These are phyloP conservation scores for Dolichotis patagonum DNA, from an alignment of 2,113 vertebrate genomes.

Conservation along the genomic window DNA sequence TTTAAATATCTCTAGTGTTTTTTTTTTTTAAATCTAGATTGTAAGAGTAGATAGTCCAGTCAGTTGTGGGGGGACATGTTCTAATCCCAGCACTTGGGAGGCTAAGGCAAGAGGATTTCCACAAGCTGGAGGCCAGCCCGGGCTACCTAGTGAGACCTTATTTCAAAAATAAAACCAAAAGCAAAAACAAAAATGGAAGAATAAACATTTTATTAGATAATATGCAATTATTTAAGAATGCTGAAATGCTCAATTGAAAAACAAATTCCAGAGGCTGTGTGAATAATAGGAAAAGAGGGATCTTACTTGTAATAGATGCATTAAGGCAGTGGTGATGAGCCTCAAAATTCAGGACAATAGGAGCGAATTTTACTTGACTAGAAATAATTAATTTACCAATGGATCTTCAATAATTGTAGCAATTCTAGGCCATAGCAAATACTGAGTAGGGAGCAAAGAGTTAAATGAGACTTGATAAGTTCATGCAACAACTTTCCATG, in stretches of 20 bases:
- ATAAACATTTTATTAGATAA: not conserved
- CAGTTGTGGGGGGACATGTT: no score
- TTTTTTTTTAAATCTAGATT: not conserved
- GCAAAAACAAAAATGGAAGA: no score
- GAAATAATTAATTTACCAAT: not conserved
- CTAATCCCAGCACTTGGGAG: not conserved
- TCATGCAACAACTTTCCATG: not conserved
- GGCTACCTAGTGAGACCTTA: no score
- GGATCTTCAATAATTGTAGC: not conserved
- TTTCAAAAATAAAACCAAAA: no score
- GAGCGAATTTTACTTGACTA: not conserved
- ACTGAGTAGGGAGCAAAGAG: not conserved
- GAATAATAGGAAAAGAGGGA: not conserved
- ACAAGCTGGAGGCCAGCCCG: no score
- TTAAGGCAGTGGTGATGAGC: not conserved
- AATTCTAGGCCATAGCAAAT: not conserved
- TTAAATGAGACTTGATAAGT: not conserved
- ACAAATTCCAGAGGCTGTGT: not conserved
- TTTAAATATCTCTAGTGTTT: not conserved
- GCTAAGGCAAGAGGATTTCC: not conserved
- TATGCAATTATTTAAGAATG: not conserved
- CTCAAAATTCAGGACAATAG: not conserved
- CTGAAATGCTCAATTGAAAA: not conserved
- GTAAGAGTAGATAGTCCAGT: not conserved
- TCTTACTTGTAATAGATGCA: not conserved